A percentile compares a stretch with the other conserved stretches of the same genome.
phyloP scores from a whole-genome alignment of 2,888 invertebrate species.

The Diloba caeruleocephala region DNA sequence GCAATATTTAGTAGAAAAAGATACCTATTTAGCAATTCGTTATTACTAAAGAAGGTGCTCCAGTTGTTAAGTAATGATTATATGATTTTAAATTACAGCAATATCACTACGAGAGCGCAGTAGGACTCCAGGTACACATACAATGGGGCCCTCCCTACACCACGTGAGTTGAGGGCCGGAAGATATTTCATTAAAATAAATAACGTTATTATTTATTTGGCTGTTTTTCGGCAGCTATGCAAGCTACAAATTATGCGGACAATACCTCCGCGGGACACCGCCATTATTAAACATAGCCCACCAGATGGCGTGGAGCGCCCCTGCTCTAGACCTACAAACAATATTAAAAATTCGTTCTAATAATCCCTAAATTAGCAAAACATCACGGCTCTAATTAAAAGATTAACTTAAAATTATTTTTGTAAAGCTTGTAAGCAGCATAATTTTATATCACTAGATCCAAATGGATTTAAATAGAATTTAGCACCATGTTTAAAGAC shows the following conservation, averaged over 20 bases:
- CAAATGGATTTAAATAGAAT: too few relatives aligned
- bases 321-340: slow-evolving; percentile 58
- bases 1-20: slow-evolving; percentile 1
- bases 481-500: not conserved
- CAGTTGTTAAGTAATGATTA: slow-evolving; percentile 29
- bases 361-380: slow-evolving; percentile 54
- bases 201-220: slow-evolving; percentile 85
- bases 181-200: slow-evolving; percentile 83
- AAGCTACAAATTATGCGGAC: slow-evolving; percentile 87
- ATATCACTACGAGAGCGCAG: slow-evolving; percentile 58
- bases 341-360: slow-evolving; percentile 66
- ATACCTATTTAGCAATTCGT: not conserved
- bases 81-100: slow-evolving; percentile 50
- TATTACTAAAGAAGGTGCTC: slow-evolving; percentile 13
- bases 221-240: slow-evolving; percentile 81
- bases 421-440: not conserved
- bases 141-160: slow-evolving; percentile 55
- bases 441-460: not conserved
- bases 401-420: slow-evolving; percentile 17
- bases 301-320: slow-evolving; percentile 79
- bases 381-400: slow-evolving; percentile 31
- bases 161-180: slow-evolving; percentile 56
- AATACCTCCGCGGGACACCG: slow-evolving; percentile 84
- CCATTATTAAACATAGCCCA: slow-evolving; percentile 76
- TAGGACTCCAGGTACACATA: slow-evolving; percentile 59